phyloP scores from a whole-genome alignment of 2,797 vertebrate genomes.

The Danio jaintianensis region DNA sequence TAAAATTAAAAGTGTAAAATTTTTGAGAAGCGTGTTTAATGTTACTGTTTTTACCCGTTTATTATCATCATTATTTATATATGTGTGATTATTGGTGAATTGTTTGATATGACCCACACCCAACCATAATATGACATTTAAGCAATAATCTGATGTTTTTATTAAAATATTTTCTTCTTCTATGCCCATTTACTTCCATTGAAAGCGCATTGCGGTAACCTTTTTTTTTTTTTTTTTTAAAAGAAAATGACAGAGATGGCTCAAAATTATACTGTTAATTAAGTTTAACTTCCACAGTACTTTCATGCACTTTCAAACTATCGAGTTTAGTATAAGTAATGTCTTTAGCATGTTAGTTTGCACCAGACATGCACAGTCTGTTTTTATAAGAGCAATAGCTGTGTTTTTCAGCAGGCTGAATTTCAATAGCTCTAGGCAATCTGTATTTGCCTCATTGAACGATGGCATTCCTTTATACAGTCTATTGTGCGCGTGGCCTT shows the following conservation, averaged over 20 bases:
- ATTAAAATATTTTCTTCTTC: too few relatives aligned
- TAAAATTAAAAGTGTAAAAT: too few relatives aligned
- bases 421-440: slow-evolving; percentile 38
- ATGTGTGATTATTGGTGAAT: too few relatives aligned
- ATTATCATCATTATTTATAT: too few relatives aligned
- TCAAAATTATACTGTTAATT: not conserved
- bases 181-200: not conserved
- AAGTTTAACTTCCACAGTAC: not conserved
- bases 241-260: not conserved
- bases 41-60: too few relatives aligned
- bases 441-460: slow-evolving; percentile 37
- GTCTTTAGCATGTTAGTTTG: slow-evolving; percentile 8
- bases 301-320: too few relatives aligned
- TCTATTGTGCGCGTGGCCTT: slow-evolving; percentile 63
- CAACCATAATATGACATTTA: too few relatives aligned
- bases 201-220: not conserved
- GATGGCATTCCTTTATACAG: slow-evolving; percentile 48
- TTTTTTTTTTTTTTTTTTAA: too few relatives aligned
- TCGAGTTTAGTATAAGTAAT: not conserved
- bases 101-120: too few relatives aligned
- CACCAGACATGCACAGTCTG: slow-evolving; percentile 32
- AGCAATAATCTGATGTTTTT: too few relatives aligned
- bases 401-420: slow-evolving; percentile 41
- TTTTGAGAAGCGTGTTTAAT: too few relatives aligned
- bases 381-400: slow-evolving; percentile 20